phyloP scores from a whole-genome alignment of 2,113 vertebrate genomes.

The Raja brachyura region DNA sequence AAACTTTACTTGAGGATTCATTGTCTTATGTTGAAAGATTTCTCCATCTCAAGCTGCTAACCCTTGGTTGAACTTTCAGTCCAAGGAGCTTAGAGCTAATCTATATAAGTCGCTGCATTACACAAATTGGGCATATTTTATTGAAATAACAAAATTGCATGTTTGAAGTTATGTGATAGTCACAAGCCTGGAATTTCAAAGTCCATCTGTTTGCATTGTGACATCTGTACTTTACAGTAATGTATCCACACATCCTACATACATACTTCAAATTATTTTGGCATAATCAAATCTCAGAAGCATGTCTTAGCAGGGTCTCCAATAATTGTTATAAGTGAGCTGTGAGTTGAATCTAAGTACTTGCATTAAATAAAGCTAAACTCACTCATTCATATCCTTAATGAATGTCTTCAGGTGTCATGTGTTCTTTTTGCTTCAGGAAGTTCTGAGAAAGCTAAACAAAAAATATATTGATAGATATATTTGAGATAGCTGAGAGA shows the following conservation, averaged over 20 bases:
- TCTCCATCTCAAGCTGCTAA: neutral
- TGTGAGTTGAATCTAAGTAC: neutral
- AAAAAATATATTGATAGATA: no score
- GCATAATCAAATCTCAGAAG: neutral
- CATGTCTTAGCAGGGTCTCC: neutral
- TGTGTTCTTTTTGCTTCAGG: neutral
- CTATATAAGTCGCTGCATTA: neutral
- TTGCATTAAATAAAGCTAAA: neutral
- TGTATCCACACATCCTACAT: neutral
- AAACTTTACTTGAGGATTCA: neutral
- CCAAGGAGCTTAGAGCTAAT: neutral
- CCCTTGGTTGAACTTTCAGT: neutral
- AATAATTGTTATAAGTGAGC: neutral
- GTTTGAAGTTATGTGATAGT: conserved; percentile 1
- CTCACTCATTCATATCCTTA: neutral
- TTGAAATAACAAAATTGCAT: neutral
- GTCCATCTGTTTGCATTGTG: neutral
- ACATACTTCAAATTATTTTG: neutral
- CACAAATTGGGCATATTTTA: neutral
- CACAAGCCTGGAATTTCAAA: neutral
- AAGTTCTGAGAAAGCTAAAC: neutral
- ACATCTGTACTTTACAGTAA: neutral
- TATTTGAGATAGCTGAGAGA: no score
- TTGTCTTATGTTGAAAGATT: neutral
- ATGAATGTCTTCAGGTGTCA: neutral